phyloP scores from a whole-genome alignment of 2,888 invertebrate species.

The Stenichneumon culpator region DNA sequence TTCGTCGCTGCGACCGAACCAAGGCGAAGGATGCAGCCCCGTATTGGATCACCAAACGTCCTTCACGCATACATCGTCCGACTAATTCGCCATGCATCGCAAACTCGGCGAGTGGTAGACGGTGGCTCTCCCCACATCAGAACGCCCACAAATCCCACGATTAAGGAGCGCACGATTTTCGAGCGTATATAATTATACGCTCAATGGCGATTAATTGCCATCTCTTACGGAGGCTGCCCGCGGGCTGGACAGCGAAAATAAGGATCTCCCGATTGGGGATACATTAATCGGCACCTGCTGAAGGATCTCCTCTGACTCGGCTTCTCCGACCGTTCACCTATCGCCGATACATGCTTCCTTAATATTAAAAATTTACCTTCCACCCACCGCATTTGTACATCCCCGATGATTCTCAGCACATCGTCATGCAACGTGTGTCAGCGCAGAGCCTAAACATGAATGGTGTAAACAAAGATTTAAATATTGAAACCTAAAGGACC shows the following conservation, averaged over 20 bases:
- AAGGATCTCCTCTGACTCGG: conserved; percentile 52
- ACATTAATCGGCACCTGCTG: conserved; percentile 74
- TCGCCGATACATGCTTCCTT: background rate
- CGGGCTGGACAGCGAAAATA: conserved; percentile 56
- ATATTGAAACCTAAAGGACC: background rate
- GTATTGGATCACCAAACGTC: conserved; percentile 56
- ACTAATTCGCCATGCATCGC: conserved; percentile 19
- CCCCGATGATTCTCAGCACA: background rate
- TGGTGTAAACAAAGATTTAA: too few species aligned
- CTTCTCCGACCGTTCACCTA: conserved; percentile 7
- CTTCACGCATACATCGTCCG: conserved; percentile 45
- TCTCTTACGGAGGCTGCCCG: conserved; percentile 49
- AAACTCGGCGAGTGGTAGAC: background rate
- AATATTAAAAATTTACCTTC: background rate
- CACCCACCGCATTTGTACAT: background rate
- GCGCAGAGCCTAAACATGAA: too few species aligned
- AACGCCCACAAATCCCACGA: conserved; percentile 70
- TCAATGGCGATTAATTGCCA: conserved; percentile 76
- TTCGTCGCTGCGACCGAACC: background rate
- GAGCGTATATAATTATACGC: conserved; percentile 73
- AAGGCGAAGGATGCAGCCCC: background rate
- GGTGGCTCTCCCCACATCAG: conserved; percentile 36
- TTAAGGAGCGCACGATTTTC: conserved; percentile 72
- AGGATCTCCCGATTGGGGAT: conserved; percentile 60
- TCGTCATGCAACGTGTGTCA: too few species aligned